Conservation (phyloP, 2,797 vertebrate species). For the Mergus octosetaceus region DNA sequence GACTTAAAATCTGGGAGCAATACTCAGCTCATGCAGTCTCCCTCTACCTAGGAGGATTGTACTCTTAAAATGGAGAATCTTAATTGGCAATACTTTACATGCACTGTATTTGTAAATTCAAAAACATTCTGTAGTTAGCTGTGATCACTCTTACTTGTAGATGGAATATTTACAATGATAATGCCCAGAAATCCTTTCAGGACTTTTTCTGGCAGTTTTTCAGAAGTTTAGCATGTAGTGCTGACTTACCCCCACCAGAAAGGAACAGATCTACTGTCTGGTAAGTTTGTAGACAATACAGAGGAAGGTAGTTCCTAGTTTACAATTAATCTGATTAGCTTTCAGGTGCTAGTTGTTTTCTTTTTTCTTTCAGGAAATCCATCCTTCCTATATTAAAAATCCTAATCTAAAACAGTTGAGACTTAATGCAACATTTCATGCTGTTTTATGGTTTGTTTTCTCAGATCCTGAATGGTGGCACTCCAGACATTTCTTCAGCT, state of each 20-base stretch:
- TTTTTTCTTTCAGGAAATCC: neutral
- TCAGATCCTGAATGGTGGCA: conserved; percentile 93
- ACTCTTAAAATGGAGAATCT: neutral
- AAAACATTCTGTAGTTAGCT: neutral
- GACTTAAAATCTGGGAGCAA: fast-evolving
- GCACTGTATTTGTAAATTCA: neutral
- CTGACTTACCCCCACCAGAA: neutral
- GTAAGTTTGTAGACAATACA: too few species aligned
- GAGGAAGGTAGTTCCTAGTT: neutral
- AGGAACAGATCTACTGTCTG: neutral
- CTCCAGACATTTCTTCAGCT: conserved; percentile 88
- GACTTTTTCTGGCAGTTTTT: neutral
- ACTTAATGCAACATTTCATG: neutral
- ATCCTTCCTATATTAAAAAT: neutral
- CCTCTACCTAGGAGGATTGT: neutral
- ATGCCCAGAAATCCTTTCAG: neutral
- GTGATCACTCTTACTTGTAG: neutral
- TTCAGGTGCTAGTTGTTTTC: neutral
- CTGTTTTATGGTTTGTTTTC: conserved; percentile 37
- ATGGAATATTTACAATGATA: neutral
- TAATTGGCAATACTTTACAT: neutral
- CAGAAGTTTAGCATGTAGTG: neutral
- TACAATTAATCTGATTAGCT: neutral
- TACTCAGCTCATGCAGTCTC: neutral
- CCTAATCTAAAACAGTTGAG: neutral